Base-by-base conservation (phyloP, 1,140 invertebrate genomes). In the Macrotrachela quadricornifera region DNA sequence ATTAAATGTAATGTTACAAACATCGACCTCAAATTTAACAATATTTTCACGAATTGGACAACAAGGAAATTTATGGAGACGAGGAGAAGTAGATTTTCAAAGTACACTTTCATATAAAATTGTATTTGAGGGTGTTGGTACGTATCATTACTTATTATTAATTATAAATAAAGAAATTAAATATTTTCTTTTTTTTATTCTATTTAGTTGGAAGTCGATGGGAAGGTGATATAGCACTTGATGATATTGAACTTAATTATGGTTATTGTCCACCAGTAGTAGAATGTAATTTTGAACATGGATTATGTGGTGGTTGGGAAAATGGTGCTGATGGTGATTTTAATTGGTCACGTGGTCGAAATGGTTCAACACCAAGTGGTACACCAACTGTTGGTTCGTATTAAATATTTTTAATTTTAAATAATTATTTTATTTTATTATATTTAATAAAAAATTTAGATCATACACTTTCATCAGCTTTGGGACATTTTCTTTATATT, bases 221-320 rank as follows among this genome's bases (percentile, higher is more conserved):
- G 42, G 46, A 49, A 13, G 59, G 59, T 37, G 62, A 62, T 54
- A 61, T 65, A 39, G 61, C 63, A 10, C 58, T 67, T 51, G 65
- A 67, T 57, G 63, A 65, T 49, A 59, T 65, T 30, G 30, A 21
- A 11, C 57, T 63, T 38, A 49, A 52, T 18, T 59, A 60, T 40
- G 61, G 62, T 57, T 41, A 37, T 10, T 63, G 62, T 58, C 52
- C 57, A 36, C 21, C n/a, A 21, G 47, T 51, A 53, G 55, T 57
- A 59, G 21, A 30, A 30, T 30, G 21, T 30, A 30, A 2, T 30
- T 30, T 30, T 30, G 21, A 54, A 44, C 47, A 42, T 42, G 21
- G 21, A 30, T 30, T 30, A 30, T 30, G 21, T 30, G 8, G 3
- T 4, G 21, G 21, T 30, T 30, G 21, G 21, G 21, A 30, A 30